Evolutionary conservation across 2,888 invertebrate genomes (phyloP).

Genomic region (Meiosimyza platycephala): DNA sequence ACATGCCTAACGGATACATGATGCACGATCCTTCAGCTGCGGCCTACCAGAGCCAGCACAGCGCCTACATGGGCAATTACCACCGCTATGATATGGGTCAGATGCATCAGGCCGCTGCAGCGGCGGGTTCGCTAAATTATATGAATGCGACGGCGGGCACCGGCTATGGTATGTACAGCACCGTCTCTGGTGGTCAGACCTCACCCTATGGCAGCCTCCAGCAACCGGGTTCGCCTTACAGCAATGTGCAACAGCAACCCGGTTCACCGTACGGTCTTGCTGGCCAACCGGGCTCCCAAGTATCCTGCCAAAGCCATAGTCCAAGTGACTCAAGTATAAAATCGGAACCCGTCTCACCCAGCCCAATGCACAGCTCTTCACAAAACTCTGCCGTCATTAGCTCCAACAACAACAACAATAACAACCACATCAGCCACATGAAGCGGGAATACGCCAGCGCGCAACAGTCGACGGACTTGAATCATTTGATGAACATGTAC

Average conservation of each 20-base stretch:
- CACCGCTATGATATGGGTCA: conserved; percentile 91
- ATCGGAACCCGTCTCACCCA: conserved; percentile 88
- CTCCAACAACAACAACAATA: conserved; percentile 68
- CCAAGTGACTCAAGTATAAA: conserved; percentile 90
- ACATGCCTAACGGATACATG: conserved; percentile 97
- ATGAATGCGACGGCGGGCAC: conserved; percentile 77
- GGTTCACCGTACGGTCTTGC: conserved; percentile 73
- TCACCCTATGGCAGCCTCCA: conserved; percentile 81
- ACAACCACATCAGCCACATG: conserved; percentile 67
- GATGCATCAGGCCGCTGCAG: conserved; percentile 74
- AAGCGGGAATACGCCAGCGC: conserved; percentile 77
- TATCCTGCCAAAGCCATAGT: conserved; percentile 80
- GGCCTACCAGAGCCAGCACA: conserved; percentile 83
- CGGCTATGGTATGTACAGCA: conserved; percentile 81
- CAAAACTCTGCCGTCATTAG: conserved; percentile 62
- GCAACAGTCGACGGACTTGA: conserved; percentile 71
- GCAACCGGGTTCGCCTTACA: conserved; percentile 76
- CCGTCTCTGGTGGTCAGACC: conserved; percentile 75
- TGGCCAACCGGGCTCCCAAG: conserved; percentile 73
- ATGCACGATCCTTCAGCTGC: conserved; percentile 81
- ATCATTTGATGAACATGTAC: conserved; percentile 77
- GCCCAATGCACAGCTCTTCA: conserved; percentile 68
- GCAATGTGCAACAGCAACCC: conserved; percentile 61
- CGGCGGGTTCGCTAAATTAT: conserved; percentile 72
- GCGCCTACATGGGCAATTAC: conserved; percentile 77